Conservation (phyloP, 2,797 vertebrate genomes). For the Distichodus sexfasciatus region DNA sequence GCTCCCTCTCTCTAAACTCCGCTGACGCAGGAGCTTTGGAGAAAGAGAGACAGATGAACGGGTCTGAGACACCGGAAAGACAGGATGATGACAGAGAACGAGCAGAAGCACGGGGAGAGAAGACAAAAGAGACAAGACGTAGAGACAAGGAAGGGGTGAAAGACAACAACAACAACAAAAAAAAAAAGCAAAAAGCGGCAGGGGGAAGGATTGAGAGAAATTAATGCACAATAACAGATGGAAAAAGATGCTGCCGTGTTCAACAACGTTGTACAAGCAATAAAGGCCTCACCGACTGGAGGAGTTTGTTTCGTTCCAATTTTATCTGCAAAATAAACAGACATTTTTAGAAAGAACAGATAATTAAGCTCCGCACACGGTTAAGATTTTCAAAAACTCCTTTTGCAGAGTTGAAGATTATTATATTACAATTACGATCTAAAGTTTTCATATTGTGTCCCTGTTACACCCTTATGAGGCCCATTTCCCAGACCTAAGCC, state of each 20-base stretch:
- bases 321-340: constrained; percentile 67
- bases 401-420: no score
- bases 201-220: constrained; percentile 5
- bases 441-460: no score
- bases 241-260: constrained; percentile 1
- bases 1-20: constrained; percentile 61
- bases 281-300: constrained; percentile 65
- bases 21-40: constrained; percentile 63
- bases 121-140: constrained; percentile 5
- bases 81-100: constrained; percentile 6
- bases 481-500: no score
- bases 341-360: no score
- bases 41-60: constrained; percentile 65
- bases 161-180: background rate
- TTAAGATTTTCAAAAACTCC: no score
- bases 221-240: background rate
- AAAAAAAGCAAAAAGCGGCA: background rate
- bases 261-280: background rate
- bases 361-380: no score
- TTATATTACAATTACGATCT: no score
- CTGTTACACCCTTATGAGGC: no score
- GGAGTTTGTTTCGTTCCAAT: constrained; percentile 75
- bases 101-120: no score
- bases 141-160: background rate
- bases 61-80: constrained; percentile 60